Evolutionary conservation across 2,113 vertebrate genomes (phyloP).

Genomic region (Monopterus albus): DNA sequence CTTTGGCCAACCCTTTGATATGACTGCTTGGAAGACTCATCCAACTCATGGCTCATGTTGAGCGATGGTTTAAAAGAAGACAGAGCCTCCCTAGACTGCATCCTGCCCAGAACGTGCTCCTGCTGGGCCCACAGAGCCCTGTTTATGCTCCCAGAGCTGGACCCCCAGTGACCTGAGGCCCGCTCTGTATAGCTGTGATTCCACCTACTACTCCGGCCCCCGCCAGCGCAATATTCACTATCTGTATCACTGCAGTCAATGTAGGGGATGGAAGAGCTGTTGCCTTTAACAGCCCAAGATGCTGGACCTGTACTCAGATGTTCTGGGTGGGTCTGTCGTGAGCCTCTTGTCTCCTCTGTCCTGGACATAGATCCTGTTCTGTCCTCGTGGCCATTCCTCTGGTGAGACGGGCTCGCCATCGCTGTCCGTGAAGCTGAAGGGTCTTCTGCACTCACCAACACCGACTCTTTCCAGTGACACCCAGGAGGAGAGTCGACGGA

Average conservation of each 20-base stretch:
- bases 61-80: conserved; percentile 76
- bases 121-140: conserved; percentile 73
- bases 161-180: conserved; percentile 54
- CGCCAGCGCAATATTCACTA: conserved; percentile 86
- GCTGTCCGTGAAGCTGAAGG: conserved; percentile 75
- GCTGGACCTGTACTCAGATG: conserved; percentile 96
- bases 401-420: conserved; percentile 81
- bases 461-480: conserved; percentile 82
- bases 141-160: conserved; percentile 35
- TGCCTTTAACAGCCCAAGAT: conserved; percentile 86
- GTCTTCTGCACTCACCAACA: conserved; percentile 76
- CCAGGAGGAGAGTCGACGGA: conserved; percentile 74
- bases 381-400: conserved; percentile 81
- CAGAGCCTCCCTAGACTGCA: conserved; percentile 81
- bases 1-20: conserved; percentile 78
- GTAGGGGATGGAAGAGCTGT: conserved; percentile 88
- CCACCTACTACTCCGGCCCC: conserved; percentile 82
- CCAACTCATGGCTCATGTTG: conserved; percentile 78
- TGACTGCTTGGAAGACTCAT: conserved; percentile 78
- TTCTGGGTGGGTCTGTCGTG: conserved; percentile 81
- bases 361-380: conserved; percentile 67
- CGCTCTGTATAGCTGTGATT: conserved; percentile 86
- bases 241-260: conserved; percentile 92
- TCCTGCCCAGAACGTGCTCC: conserved; percentile 77
- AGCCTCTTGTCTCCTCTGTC: conserved; percentile 74